Conservation (phyloP, 1,140 invertebrate species). For the Euglossa dilemma region DNA sequence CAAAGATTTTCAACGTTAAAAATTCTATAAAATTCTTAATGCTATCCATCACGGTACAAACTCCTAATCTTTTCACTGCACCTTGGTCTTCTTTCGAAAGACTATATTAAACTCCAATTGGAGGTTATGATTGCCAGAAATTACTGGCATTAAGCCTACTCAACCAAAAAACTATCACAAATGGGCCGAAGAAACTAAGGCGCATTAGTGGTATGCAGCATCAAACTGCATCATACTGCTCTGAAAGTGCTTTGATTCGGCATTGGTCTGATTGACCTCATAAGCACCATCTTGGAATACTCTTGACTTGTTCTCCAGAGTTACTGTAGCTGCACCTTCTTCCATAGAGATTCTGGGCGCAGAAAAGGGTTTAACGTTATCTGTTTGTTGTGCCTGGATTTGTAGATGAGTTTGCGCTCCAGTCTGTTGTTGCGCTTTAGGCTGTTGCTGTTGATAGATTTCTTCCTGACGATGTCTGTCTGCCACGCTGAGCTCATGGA, state of each 20-base stretch:
- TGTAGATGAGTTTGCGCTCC: constrained; percentile 65
- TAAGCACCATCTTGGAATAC: constrained; percentile 73
- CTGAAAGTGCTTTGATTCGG: constrained; percentile 76
- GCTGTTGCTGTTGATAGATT: constrained; percentile 79
- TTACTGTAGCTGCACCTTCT: constrained; percentile 40
- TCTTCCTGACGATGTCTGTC: constrained; percentile 80
- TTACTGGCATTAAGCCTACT: constrained; percentile 62
- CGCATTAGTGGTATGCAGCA: constrained; percentile 80
- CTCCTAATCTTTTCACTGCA: constrained; percentile 26
- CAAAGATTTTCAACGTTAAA: not conserved
- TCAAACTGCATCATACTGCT: constrained; percentile 79
- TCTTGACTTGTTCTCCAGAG: constrained; percentile 57
- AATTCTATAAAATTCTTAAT: constrained; percentile 10
- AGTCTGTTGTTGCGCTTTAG: constrained; percentile 57
- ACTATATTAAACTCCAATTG: constrained; percentile 26
- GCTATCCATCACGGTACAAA: constrained; percentile 15
- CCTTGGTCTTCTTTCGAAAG: constrained; percentile 36
- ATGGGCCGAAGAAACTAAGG: constrained; percentile 72
- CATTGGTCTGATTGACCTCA: constrained; percentile 73
- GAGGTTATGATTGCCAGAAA: constrained; percentile 23
- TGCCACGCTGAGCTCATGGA: constrained; percentile 83
- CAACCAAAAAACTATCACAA: constrained; percentile 77
- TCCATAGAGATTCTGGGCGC: constrained; percentile 54
- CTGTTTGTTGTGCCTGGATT: constrained; percentile 62
- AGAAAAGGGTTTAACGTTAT: constrained; percentile 47